Evolutionary conservation across 53 echinoderm and acorn worm species (phyloP).

Genomic region (Echinarachnius parma): DNA sequence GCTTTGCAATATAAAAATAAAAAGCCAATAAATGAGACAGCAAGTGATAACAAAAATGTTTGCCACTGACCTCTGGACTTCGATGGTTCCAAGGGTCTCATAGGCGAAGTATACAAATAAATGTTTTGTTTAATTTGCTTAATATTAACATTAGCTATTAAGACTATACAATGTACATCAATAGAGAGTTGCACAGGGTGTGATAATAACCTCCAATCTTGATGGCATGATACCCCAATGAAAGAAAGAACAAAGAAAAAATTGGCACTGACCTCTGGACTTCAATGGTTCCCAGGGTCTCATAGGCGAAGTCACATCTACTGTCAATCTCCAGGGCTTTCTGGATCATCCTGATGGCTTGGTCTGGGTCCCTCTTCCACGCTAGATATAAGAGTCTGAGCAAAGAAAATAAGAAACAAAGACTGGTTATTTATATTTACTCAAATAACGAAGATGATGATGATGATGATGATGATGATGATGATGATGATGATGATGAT

Average conservation of each 20-base stretch:
- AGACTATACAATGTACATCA: too few species aligned
- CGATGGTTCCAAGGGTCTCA: slow-evolving; percentile 96
- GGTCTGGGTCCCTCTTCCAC: slow-evolving; percentile 91
- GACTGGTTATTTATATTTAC: too few species aligned
- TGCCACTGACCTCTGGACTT: slow-evolving; percentile 99
- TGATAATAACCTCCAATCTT: too few species aligned
- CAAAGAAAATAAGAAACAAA: background rate
- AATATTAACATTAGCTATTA: too few species aligned
- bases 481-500: slow-evolving; percentile 21
- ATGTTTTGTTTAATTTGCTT: too few species aligned
- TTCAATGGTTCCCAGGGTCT: slow-evolving; percentile 97
- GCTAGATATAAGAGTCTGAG: slow-evolving; percentile 77
- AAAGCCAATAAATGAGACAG: too few species aligned
- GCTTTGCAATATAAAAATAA: too few species aligned
- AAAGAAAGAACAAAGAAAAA: too few species aligned
- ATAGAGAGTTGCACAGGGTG: too few species aligned
- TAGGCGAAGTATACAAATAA: slow-evolving; percentile 99
- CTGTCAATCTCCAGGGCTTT: slow-evolving; percentile 90
- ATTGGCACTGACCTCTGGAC: slow-evolving; percentile 91
- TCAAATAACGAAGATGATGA: too few species aligned
- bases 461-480: slow-evolving; percentile 25
- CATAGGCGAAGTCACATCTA: slow-evolving; percentile 98
- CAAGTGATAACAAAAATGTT: too few species aligned
- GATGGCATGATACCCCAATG: too few species aligned
- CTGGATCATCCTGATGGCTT: slow-evolving; percentile 76